phyloP scores from a whole-genome alignment of 2,888 invertebrate species.

The Gastracanthus pulcherrimus region DNA sequence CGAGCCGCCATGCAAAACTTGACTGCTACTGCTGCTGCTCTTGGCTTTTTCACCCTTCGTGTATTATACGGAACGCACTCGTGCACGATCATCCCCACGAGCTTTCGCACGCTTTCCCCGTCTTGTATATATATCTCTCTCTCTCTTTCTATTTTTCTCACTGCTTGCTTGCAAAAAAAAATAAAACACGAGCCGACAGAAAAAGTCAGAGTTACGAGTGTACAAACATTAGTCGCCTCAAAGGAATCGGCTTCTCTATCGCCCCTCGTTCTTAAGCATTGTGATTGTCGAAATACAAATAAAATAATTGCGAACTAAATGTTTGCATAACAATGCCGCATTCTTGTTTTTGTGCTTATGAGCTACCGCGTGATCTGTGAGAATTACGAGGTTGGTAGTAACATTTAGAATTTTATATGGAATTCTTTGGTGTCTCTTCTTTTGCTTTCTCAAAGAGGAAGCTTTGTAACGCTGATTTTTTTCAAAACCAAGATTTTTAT shows the following conservation, averaged over 20 bases:
- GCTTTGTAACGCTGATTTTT: too few species aligned
- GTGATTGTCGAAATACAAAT: slow-evolving; percentile 3
- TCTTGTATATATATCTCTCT: not conserved
- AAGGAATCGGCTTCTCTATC: not conserved
- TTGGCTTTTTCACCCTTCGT: not conserved
- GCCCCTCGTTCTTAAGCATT: too few species aligned
- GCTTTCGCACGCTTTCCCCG: slow-evolving; percentile 40
- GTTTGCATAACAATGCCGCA: slow-evolving; percentile 15
- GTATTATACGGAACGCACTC: not conserved
- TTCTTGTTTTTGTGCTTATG: not conserved
- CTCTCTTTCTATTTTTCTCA: not conserved
- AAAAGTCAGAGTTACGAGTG: slow-evolving; percentile 8
- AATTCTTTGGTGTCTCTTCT: not conserved
- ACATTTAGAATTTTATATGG: not conserved
- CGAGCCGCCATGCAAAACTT: not conserved
- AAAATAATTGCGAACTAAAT: slow-evolving; percentile 9
- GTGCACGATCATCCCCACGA: not conserved
- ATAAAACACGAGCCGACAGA: not conserved
- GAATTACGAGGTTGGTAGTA: too few species aligned
- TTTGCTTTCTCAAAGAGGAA: too few species aligned
- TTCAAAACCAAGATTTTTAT: too few species aligned
- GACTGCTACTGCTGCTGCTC: not conserved
- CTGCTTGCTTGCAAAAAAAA: not conserved
- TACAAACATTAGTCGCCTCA: slow-evolving; percentile 34
- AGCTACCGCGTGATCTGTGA: not conserved